phyloP scores from a whole-genome alignment of 2,797 vertebrate species.

The Darevskia mixta region DNA sequence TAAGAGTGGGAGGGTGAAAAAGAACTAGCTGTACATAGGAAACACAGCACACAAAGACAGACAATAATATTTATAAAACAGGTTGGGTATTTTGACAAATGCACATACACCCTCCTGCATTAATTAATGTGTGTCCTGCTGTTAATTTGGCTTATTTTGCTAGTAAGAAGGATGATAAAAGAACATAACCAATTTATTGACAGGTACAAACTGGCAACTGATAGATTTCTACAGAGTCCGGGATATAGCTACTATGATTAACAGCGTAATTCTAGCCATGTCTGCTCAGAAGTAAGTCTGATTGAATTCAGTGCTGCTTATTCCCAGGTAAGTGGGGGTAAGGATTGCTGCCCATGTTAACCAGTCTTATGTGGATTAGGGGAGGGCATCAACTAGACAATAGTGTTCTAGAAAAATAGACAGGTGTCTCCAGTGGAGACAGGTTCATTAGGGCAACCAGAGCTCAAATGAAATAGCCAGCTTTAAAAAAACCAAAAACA shows the following conservation, averaged over 20 bases:
- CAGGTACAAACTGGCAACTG: not conserved
- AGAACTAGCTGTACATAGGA: not conserved
- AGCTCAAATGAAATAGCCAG: too few species aligned
- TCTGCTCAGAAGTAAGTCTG: too few species aligned
- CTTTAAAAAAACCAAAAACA: too few species aligned
- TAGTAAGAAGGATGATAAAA: not conserved
- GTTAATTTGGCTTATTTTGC: not conserved
- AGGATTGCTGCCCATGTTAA: not conserved
- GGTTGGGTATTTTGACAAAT: slow-evolving; percentile 7
- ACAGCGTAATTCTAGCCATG: too few species aligned
- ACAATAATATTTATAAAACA: slow-evolving; percentile 33
- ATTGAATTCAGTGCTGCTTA: too few species aligned
- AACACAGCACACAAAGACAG: not conserved
- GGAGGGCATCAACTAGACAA: not conserved
- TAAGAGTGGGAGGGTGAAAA: not conserved
- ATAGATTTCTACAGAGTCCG: not conserved
- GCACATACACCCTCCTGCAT: not conserved
- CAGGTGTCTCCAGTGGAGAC: not conserved
- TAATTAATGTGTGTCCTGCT: slow-evolving; percentile 7
- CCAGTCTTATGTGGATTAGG: not conserved
- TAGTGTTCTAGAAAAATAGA: not conserved
- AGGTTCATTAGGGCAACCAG: too few species aligned
- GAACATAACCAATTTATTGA: not conserved
- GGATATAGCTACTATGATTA: not conserved
- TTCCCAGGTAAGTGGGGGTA: too few species aligned